phyloP scores from a whole-genome alignment of 2,888 invertebrate genomes.

The Sphecodes monilicornis region DNA sequence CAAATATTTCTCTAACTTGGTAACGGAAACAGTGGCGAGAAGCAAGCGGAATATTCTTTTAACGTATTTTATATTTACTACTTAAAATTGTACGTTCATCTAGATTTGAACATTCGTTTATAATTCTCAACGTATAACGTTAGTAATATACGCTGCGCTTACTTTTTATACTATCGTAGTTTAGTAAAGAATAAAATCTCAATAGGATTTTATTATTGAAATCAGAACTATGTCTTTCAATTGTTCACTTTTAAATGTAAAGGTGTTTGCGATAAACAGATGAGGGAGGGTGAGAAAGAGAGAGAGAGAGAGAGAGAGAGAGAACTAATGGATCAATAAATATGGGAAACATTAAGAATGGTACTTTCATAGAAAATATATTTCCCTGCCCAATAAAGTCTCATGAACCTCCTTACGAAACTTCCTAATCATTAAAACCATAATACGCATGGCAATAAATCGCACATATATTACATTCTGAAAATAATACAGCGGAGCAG shows the following conservation, averaged over 20 bases:
- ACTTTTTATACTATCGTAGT: conserved; percentile 23
- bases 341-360: conserved; percentile 25
- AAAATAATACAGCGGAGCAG: conserved; percentile 73
- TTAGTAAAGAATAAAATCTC: not conserved
- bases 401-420: conserved; percentile 23
- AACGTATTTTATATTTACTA: conserved; percentile 3
- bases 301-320: not conserved
- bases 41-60: conserved; percentile 8
- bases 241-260: conserved; percentile 3
- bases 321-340: conserved; percentile 37
- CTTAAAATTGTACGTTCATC: conserved; percentile 9
- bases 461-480: conserved; percentile 79
- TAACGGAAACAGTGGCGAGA: not conserved
- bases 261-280: not conserved
- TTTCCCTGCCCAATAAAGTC: conserved; percentile 44
- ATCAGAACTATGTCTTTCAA: not conserved
- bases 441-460: conserved; percentile 61
- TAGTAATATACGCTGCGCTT: conserved; percentile 11
- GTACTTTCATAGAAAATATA: conserved; percentile 58
- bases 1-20: conserved; percentile 11
- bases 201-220: not conserved
- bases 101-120: conserved; percentile 16
- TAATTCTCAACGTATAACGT: conserved; percentile 10
- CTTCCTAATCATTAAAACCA: conserved; percentile 29
- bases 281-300: not conserved